Evolutionary conservation across 2,113 vertebrate genomes (phyloP), one percentile per base, ranked within the genome.

Genomic region (Hucho hucho): DNA sequence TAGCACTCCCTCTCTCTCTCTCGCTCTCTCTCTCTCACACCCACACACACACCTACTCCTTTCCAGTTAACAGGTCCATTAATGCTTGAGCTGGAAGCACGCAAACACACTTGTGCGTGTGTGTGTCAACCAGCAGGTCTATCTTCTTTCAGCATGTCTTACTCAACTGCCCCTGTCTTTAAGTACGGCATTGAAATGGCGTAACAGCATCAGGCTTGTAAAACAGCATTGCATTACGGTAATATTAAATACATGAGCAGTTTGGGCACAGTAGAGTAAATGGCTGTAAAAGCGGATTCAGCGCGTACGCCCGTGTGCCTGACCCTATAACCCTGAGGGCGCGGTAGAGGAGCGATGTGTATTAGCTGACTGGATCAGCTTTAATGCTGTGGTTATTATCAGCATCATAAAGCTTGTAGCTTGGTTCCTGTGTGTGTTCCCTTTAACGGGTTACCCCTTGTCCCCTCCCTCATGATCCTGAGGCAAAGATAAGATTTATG

Each of bases 401-500:
- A 79, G 79, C 79, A 64, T 79, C 77, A 74, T 85, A 79, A 74
- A 43, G 29, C 56, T 26, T 20, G n/a, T 67, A 32, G 29, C 5
- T 9, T 20, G 28, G 20, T 18, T 28, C 4, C 64, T 66, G 28
- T 69, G 64, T 72, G 67, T 72, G 67, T 66, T 79, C 72, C 81
- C 78, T 85, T 84, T 87, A 79, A 84, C 88, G 82, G 84, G 83
- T 83, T 82, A 77, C 81, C 82, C 77, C 79, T 84, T 74, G 16
- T 37, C 9, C 79, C 78, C 73, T 86, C 85, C 71, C 64, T 77
- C 70, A 20, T 85, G 76, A 83, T 84, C 86, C 83, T 0, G 58
- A 73, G 91, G 91, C 90, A 74, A 80, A 88, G 90, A 92, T 75
- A 80, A 88, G 90, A 92, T 93, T 92, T 91, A 92, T 87, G 83